Percentiles rank a stretch among this genome's conserved stretches.
phyloP scores from a whole-genome alignment of 2,797 vertebrate species.

The Bryconaethiops microstoma region DNA sequence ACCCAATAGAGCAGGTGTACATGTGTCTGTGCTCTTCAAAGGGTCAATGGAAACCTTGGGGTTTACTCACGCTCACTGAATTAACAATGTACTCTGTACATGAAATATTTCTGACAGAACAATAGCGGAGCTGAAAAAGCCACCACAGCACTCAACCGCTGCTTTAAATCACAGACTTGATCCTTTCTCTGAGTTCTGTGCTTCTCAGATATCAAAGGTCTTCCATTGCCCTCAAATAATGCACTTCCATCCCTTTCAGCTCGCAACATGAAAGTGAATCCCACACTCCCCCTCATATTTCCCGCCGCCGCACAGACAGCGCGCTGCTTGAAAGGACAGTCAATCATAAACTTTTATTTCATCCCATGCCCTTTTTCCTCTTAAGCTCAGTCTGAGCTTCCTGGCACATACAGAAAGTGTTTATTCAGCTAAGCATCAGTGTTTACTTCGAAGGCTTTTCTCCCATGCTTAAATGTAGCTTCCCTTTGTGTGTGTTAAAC shows the following conservation, averaged over 20 bases:
- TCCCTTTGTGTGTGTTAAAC: constrained; percentile 56
- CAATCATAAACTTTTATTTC: constrained; percentile 60
- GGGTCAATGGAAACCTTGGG: constrained; percentile 22
- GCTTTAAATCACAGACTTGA: constrained; percentile 69
- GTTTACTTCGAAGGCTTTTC: constrained; percentile 47
- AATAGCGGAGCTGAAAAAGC: constrained; percentile 56
- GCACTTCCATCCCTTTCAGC: constrained; percentile 72
- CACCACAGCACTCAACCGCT: constrained; percentile 64
- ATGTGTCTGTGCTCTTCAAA: constrained; percentile 15
- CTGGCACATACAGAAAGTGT: constrained; percentile 49
- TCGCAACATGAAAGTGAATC: constrained; percentile 72
- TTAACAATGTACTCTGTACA: constrained; percentile 42
- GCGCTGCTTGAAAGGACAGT: constrained; percentile 65
- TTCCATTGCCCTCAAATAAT: constrained; percentile 63
- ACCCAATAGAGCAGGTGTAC: constrained; percentile 30
- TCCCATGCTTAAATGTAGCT: constrained; percentile 29
- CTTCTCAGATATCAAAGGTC: constrained; percentile 80
- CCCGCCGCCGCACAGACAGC: constrained; percentile 59
- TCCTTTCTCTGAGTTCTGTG: constrained; percentile 67
- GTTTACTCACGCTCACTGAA: constrained; percentile 29
- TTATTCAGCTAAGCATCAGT: constrained; percentile 46
- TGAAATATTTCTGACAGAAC: constrained; percentile 58
- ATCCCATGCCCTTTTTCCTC: constrained; percentile 53
- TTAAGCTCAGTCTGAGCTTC: constrained; percentile 35
- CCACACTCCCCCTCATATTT: constrained; percentile 65